phyloP scores from a whole-genome alignment of 2,888 invertebrate species.

The Allacma fusca region DNA sequence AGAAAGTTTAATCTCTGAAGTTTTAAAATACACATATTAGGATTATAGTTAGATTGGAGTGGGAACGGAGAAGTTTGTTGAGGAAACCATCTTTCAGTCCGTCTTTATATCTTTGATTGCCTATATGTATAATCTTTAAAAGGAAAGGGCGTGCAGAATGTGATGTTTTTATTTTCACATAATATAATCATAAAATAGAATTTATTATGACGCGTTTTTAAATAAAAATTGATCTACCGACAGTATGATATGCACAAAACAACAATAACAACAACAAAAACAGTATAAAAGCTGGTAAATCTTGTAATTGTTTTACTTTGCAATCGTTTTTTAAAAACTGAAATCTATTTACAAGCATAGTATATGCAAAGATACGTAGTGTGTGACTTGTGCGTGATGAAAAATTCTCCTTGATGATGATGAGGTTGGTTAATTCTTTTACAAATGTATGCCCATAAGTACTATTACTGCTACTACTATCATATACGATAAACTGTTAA shows the following conservation, averaged over 20 bases:
- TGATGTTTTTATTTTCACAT: slow-evolving; percentile 51
- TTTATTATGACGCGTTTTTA: background rate
- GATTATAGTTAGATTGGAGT: no score
- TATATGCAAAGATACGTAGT: background rate
- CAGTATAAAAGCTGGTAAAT: no score
- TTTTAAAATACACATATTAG: no score
- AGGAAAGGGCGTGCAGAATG: slow-evolving; percentile 60
- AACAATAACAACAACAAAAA: no score
- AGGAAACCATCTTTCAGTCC: background rate
- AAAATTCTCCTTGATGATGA: background rate
- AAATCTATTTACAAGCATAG: background rate
- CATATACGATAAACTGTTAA: no score
- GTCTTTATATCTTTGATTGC: background rate
- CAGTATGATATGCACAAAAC: background rate
- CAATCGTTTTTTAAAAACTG: background rate
- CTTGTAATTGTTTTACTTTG: background rate
- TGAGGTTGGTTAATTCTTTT: background rate
- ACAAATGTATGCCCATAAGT: background rate
- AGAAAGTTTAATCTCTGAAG: no score
- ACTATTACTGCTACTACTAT: no score
- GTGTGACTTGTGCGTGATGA: background rate
- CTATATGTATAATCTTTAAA: background rate
- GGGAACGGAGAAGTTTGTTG: no score
- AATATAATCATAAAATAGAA: background rate
- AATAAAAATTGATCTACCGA: background rate